A percentile compares a stretch with the other conserved stretches of the same genome.
Evolutionary conservation across 2,797 vertebrate species (phyloP).

Genomic region (Gadopsis marmoratus): DNA sequence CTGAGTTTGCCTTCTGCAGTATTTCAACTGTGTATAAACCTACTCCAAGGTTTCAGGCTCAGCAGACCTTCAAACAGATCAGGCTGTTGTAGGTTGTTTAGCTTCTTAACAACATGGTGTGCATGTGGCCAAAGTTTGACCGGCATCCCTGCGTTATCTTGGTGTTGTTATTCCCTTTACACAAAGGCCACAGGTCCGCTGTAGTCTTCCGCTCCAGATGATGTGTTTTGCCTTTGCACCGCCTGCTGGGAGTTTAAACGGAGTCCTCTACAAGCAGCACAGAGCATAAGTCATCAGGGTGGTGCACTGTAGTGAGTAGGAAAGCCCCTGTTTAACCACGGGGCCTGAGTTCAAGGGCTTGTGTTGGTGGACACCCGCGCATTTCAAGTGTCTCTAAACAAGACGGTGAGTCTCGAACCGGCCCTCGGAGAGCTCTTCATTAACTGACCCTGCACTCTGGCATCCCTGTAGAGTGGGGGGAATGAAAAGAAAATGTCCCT

Average conservation of each 20-base stretch:
- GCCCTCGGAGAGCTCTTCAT: slow-evolving; percentile 63
- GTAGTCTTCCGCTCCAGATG: slow-evolving; percentile 6
- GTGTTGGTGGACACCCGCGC: slow-evolving; percentile 55
- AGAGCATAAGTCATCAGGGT: slow-evolving; percentile 36
- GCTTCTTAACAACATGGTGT: not conserved
- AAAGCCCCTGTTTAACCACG: slow-evolving; percentile 58
- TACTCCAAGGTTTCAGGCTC: not conserved
- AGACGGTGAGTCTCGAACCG: slow-evolving; percentile 37
- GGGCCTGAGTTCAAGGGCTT: slow-evolving; percentile 33
- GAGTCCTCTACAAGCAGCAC: slow-evolving; percentile 24
- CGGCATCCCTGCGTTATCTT: not conserved
- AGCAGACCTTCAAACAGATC: not conserved
- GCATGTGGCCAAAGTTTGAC: not conserved
- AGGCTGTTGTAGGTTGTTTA: not conserved
- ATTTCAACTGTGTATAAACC: not conserved
- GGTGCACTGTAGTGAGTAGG: slow-evolving; percentile 39
- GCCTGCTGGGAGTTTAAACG: slow-evolving; percentile 9
- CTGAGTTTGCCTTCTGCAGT: not conserved
- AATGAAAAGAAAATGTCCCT: slow-evolving; percentile 69
- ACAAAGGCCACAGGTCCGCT: slow-evolving; percentile 20
- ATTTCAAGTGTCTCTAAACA: slow-evolving; percentile 53
- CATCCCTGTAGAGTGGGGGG: slow-evolving; percentile 27
- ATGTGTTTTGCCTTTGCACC: not conserved
- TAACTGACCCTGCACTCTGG: slow-evolving; percentile 47
- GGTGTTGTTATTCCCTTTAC: slow-evolving; percentile 21